Base-by-base conservation (phyloP, 1,140 invertebrate genomes). In the Diploscapter pachys region DNA sequence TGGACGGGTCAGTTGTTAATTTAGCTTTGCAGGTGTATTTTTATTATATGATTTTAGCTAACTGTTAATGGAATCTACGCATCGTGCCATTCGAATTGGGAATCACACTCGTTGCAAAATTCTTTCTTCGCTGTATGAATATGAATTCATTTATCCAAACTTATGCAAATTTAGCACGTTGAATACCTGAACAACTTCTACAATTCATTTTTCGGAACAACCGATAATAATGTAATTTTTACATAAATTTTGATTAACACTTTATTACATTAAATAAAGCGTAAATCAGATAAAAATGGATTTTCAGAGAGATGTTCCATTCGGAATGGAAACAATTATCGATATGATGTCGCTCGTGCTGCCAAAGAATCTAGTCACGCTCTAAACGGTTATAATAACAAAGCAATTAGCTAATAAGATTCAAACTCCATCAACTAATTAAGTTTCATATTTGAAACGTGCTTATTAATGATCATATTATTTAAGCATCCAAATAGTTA, bases 41-140 rank as follows among this genome's bases (percentile, higher is more conserved):
- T 9, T 5, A 6, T 1, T 5, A 31, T 31, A 31, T 31, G 31
- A 31, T 64, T 64, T 13, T 50, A 77, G 53, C 31, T 77, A 8
- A 76, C 76, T 6, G 75, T 77, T 4, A 77, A 77, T 56, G 75
- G 65, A 13, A 77, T 77, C 54, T 64, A 76, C 54, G 74, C 75
- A 48, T 78, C 75, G n/a, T 77, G 75, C 55, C 72, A 77, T 56
- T 76, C 63, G 53, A 63, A 76, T 52, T 61, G 75, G 51, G 57
- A 77, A 53, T 68, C 54, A 48, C 52, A 77, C 54, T 61, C 75
- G n/a, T 64, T 77, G 48, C 75, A 77, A 55, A 53, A 78, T 9
- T 63, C 75, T 3, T 76, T 77, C n/a, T 76, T 66, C 9, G 3
- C 55, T 11, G 57, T 71, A 6, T 48, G 9, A 51, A 68, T 6